Evolutionary conservation across 2,888 invertebrate genomes (phyloP).

Genomic region (Melieria picta): DNA sequence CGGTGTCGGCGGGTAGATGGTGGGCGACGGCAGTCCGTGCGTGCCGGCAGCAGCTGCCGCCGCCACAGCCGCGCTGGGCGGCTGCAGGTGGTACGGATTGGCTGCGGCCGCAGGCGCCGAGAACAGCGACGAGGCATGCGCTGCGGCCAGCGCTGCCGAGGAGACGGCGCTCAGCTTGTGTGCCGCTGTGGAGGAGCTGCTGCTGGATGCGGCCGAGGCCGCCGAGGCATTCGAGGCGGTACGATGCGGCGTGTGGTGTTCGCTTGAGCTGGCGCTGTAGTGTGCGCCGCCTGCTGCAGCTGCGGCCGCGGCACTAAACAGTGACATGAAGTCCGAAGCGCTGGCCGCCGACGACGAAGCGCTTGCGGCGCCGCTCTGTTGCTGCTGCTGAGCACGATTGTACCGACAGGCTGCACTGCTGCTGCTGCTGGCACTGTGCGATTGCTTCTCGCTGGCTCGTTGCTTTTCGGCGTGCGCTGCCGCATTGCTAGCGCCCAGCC

Average conservation of each 20-base stretch:
- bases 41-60: constrained; percentile 51
- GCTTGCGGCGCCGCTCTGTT: constrained; percentile 26
- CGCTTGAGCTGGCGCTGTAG: constrained; percentile 35
- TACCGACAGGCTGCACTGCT: constrained; percentile 38
- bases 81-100: constrained; percentile 40
- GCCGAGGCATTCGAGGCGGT: constrained; percentile 47
- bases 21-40: constrained; percentile 66
- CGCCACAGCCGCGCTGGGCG: constrained; percentile 42
- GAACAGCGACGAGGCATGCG: constrained; percentile 37
- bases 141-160: constrained; percentile 45
- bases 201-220: constrained; percentile 42
- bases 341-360: constrained; percentile 24
- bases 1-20: constrained; percentile 66
- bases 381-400: constrained; percentile 37
- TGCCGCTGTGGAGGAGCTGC: constrained; percentile 29
- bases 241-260: constrained; percentile 41
- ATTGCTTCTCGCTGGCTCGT: constrained; percentile 39
- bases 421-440: constrained; percentile 36
- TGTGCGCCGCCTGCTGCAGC: constrained; percentile 38
- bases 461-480: constrained; percentile 21
- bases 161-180: constrained; percentile 44
- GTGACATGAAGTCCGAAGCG: constrained; percentile 48
- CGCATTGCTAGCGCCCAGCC: constrained; percentile 45
- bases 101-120: constrained; percentile 43
- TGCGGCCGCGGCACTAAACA: constrained; percentile 44